Evolutionary conservation across 2,797 vertebrate genomes (phyloP).

Genomic region (Lemur catta): DNA sequence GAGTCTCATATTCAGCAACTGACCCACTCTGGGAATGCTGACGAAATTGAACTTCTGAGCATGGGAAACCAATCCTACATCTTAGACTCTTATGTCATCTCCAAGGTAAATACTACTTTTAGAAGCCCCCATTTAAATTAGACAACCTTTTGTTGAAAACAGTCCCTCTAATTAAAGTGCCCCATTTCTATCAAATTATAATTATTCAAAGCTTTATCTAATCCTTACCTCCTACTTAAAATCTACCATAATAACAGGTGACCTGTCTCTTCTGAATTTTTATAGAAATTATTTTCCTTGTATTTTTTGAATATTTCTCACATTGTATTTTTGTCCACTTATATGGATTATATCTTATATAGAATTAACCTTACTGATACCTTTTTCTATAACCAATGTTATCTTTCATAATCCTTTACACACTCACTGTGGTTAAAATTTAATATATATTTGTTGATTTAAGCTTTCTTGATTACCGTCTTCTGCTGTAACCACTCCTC

Average conservation of each 20-base stretch:
- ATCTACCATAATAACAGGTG: not conserved
- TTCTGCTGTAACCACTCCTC: not conserved
- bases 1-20: not conserved
- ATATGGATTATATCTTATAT: not conserved
- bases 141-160: not conserved
- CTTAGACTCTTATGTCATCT: not conserved
- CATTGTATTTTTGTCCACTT: not conserved
- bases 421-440: not conserved
- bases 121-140: not conserved
- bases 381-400: not conserved
- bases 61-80: not conserved
- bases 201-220: not conserved
- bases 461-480: not conserved
- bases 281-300: not conserved
- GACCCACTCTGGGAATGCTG: not conserved
- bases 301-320: not conserved
- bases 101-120: not conserved
- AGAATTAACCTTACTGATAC: not conserved
- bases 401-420: not conserved
- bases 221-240: not conserved
- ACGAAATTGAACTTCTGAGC: constrained; percentile 19
- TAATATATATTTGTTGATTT: not conserved
- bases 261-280: not conserved
- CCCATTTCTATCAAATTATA: not conserved
- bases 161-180: not conserved